Evolutionary conservation across 2,113 vertebrate species (phyloP), one percentile per base, ranked within the genome.

Genomic region (Chitala chitala): DNA sequence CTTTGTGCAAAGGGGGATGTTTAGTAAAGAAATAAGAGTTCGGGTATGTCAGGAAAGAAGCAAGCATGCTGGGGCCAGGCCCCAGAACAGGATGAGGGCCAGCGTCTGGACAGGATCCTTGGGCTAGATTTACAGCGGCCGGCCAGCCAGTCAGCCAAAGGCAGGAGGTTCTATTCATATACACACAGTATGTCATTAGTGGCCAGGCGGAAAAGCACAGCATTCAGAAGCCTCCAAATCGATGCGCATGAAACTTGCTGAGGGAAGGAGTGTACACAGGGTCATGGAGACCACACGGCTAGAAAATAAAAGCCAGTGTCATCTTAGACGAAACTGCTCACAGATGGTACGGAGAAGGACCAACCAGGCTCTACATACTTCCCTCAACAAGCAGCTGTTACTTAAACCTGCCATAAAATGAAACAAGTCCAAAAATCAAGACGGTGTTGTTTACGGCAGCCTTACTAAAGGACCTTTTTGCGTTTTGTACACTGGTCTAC

Each of bases 181-280:
- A 20, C 15, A 68, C 42, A 31, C 40, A 26, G 46, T 26, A 68
- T 66, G 63, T 44, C 42, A 46, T 68, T 46, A 44, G 40, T 46
- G 64, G 40, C 64, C 40, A 24, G 2, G 24, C 24, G 15, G 40
- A 15, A 22, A 68, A 68, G 29, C n/a, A 4, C 38, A 68, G 42
- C 15, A 38, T 29, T 68, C 9, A 76, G 59, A 78, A 72, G 74
- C 69, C 38, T 63, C 31, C 38, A 63, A 29, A 63, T 33, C 59
- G 38, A 20, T 33, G 59, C 38, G 26, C 59, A 63, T 12, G 59
- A 63, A 63, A 33, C 17, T 6, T 15, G 13, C 29, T 17, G 33
- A 63, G 33, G 17, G 33, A 63, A 38, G 33, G 31, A n/a, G 59
- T 20, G n/a, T 17, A 12, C 17, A 3, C 55, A 29, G 7, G 9